These are phyloP conservation scores for Belgica antarctica DNA, from an alignment of 2,888 invertebrate genomes.

Conservation along the genomic window DNA sequence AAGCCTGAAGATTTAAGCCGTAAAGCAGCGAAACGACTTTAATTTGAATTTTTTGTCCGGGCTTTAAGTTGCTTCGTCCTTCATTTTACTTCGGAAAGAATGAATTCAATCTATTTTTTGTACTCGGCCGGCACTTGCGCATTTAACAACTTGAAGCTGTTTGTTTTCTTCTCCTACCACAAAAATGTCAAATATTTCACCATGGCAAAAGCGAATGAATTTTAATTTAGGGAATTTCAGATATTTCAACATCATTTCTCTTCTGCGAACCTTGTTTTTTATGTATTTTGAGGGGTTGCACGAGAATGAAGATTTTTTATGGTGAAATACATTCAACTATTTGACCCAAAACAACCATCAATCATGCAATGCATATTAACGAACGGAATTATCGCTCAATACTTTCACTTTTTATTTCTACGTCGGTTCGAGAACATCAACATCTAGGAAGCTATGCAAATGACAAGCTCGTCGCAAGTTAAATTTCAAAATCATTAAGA, in stretches of 20 bases:
- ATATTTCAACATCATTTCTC: constrained; percentile 8
- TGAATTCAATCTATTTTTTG: constrained; percentile 28
- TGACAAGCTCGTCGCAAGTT: too few species aligned
- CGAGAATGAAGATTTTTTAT: constrained; percentile 14
- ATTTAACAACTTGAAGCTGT: not conserved
- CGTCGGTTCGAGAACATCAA: too few species aligned
- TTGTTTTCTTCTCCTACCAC: not conserved
- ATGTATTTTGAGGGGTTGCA: not conserved
- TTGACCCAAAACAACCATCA: constrained; percentile 42
- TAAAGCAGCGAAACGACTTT: constrained; percentile 40
- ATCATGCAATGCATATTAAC: constrained; percentile 43
- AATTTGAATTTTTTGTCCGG: too few species aligned
- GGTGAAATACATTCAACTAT: constrained; percentile 14
- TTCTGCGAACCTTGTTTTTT: not conserved
- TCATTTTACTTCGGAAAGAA: constrained; percentile 31
- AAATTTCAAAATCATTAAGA: too few species aligned
- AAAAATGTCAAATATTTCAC: constrained; percentile 6
- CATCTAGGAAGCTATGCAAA: too few species aligned
- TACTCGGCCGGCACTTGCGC: not conserved
- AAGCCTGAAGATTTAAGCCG: constrained; percentile 8
- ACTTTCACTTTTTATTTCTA: constrained; percentile 3
- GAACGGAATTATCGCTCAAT: constrained; percentile 25
- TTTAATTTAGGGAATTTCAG: constrained; percentile 16
- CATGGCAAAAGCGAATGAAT: constrained; percentile 17
- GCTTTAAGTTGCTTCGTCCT: constrained; percentile 32